A percentile compares a stretch with the other conserved stretches of the same genome.
Conservation (phyloP, 2,797 vertebrate genomes). For the Leptodactylus fallax region DNA sequence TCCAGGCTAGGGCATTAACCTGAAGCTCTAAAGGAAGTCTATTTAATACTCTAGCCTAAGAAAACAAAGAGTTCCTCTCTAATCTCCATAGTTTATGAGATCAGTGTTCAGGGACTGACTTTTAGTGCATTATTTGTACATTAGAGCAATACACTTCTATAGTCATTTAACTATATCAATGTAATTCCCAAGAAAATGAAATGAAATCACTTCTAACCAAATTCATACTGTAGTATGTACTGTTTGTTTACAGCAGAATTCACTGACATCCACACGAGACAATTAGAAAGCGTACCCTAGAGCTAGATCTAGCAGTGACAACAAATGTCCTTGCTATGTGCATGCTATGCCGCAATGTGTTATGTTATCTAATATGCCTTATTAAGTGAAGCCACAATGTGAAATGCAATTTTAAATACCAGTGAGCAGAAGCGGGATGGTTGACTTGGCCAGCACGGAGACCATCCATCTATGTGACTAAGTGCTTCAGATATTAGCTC, state of each 20-base stretch:
- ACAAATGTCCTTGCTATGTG: conserved; percentile 14
- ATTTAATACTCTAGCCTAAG: background rate
- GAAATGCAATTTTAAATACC: background rate
- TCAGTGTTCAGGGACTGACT: background rate
- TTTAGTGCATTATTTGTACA: background rate
- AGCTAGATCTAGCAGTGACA: background rate
- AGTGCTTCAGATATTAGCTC: conserved; percentile 29
- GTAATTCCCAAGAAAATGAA: background rate
- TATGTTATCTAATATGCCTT: conserved; percentile 21
- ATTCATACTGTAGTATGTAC: background rate
- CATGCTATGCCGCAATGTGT: background rate
- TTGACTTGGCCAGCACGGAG: background rate
- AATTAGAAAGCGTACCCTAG: conserved; percentile 13
- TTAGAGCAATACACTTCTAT: background rate
- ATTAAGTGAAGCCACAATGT: conserved; percentile 16
- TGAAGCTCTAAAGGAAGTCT: background rate
- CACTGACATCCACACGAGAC: background rate
- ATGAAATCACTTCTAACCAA: background rate
- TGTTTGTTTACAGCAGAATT: background rate
- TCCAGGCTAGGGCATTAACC: background rate
- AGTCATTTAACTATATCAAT: background rate
- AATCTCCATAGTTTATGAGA: background rate
- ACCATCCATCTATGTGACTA: conserved; percentile 55
- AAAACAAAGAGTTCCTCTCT: background rate
- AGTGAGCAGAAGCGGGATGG: background rate